Base-by-base conservation (phyloP, 2,888 invertebrate species). In the Andrena bucephala region DNA sequence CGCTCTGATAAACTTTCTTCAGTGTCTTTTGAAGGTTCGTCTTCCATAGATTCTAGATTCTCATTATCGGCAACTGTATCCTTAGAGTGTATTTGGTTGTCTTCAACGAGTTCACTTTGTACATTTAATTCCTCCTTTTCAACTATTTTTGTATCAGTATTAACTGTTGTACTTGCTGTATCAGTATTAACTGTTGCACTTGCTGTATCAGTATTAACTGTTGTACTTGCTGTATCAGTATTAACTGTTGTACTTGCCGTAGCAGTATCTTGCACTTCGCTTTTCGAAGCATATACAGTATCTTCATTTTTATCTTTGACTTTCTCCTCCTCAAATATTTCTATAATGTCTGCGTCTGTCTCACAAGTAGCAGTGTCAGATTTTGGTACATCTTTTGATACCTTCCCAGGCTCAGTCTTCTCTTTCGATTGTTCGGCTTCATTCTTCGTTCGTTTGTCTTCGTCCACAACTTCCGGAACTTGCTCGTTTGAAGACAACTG, bases 321-420 rank as follows among this genome's bases (percentile, higher is more conserved):
- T 20, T 87, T 90, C 54, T 92, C 92, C 66, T 92, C 90, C 86
- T 94, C 91, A 52, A 93, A 88, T 84, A 92, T 92, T 83, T 93
- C 92, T 57, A 93, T 89, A 27, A 92, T 93, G 75, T 93, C 91
- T 3, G 92, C 81, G 69, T 92, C 86, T 33, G 89, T 90, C 78
- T 91, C 90, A 48, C 76, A 82, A 20, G 81, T 57, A 62, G 81
- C 84, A 57, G 50, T 31, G 54, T 10, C 60, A 52, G 79, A 72
- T 33, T 84, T 88, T 36, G 67, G 50, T 65, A 33, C 7, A 16
- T 77, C 29, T 8, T 66, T 29, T 31, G 42, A 27, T 13, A n/a
- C 24, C 2, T 74, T 66, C 16, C 10, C 57, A 24, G 69, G 24
- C 52, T 74, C 31, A 20, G 2, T 27, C 2, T 52, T 75, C 24